Base-by-base conservation (phyloP, 2,888 invertebrate genomes). In the Tenodera sinensis region DNA sequence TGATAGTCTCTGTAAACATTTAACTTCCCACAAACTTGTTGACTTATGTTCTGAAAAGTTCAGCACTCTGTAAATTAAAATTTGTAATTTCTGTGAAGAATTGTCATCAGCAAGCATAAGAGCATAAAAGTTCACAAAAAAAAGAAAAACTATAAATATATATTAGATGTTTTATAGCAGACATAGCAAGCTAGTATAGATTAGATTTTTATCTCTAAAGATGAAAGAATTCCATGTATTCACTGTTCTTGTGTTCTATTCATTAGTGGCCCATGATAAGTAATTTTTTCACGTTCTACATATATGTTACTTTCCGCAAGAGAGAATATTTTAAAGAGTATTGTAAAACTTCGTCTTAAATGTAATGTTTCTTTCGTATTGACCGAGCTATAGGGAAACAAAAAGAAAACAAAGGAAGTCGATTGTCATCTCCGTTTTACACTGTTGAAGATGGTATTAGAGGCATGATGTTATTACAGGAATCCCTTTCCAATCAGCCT, bases 221-320 rank as follows among this genome's bases (percentile, higher is more conserved):
- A 86, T 88, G 88, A 84, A 71, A 88, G 28, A 28, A 88, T 88
- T 84, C 88, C 88, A 71, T 54, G 84, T 84, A 54, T 88, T 88
- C 28, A 83, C 28, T 86, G 28, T 86, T 84, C 71, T 84, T 84
- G 84, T 88, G 84, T 88, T 88, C 47, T 47, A 84, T 71, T 71
- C 54, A 20, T 71, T 71, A 71, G 54, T 71, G 54, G 54, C 25
- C 54, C 54, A 34, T 85, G 85, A 47, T 85, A 85, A 42, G 47
- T 85, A 15, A 71, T 71, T 71, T 42, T 71, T 71, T 71, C 54
- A 20, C 20, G 20, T 20, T 71, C 54, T 71, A 71, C 20, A 3
- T 71, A 71, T 71, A 71, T 71, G 54, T 71, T 71, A 71, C 54
- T 71, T 71, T 71, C 14, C 54, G 14, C n/a, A n/a, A 71, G 54